Evolutionary conservation across 2,797 vertebrate genomes (phyloP), one percentile per base, ranked within the genome.

Genomic region (Bucorvus abyssinicus): DNA sequence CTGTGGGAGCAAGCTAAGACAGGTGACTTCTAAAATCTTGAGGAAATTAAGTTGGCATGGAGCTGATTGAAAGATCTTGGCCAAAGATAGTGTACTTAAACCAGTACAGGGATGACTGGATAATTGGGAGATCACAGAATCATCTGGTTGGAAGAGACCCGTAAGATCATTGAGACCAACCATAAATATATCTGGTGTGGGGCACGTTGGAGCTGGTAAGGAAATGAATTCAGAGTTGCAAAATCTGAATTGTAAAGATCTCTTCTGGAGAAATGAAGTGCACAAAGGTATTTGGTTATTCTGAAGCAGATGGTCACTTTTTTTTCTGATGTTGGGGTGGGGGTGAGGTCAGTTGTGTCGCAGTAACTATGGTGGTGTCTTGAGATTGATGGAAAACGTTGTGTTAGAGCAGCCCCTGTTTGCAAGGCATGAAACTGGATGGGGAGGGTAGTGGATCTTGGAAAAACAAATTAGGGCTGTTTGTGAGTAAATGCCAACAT

Each of bases 21-120:
- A 49, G 17, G 9, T 29, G 13, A 27, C 14, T 53, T 40, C 52
- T 68, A 63, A 20, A 34, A 38, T 6, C 11, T n/a, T 50, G 27
- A 30, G 52, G n/a, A 57, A 64, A 71, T 61, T 23, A 38, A 23
- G 27, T 50, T 7, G 32, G 10, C 7, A 1, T 30, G 38, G 30
- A 63, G 44, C 27, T 50, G 56, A 14, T 21, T 45, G 74, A 71
- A 26, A 7, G 27, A 5, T 53, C 15, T 44, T 47, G 59, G 38
- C 15, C 13, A 57, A 73, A 45, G 4, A 6, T 2, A 0, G 14
- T 44, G 7, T 14, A 7, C 24, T 40, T 40, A 60, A 69, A 32
- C 2, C 14, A 10, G 0, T 27, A 7, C 2, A 0, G 14, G 61
- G 16, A 49, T 49, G 73, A 34, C 1, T 8, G 14, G 59, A 55